Percentiles rank a stretch among this genome's conserved stretches.
Evolutionary conservation across 2,113 vertebrate genomes (phyloP).

Genomic region (Xiphorhynchus elegans): DNA sequence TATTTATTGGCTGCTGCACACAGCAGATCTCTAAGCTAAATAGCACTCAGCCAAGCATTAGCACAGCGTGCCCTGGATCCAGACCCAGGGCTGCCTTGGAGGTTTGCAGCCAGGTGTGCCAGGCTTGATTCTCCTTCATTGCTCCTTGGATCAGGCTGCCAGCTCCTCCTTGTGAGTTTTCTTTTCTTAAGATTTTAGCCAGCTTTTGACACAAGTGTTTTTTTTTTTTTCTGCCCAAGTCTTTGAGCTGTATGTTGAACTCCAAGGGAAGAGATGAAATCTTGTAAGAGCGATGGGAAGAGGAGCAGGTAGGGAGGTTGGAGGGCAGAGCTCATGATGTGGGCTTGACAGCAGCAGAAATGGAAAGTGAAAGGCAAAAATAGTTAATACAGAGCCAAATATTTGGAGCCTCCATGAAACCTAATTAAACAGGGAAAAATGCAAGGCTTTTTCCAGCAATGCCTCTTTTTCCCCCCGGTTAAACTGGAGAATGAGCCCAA

Average conservation of each 20-base stretch:
- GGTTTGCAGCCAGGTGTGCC: not conserved
- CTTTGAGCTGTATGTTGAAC: not conserved
- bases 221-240: not conserved
- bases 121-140: not conserved
- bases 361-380: not conserved
- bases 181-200: not conserved
- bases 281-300: not conserved
- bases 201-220: not conserved
- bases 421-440: not conserved
- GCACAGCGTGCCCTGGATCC: not conserved
- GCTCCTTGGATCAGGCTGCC: not conserved
- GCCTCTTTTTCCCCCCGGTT: not conserved
- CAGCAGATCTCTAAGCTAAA: not conserved
- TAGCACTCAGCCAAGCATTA: not conserved
- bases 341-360: not conserved
- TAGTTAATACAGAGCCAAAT: not conserved
- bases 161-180: not conserved
- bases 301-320: not conserved
- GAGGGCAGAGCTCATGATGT: not conserved
- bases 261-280: not conserved
- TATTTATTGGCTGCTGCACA: not conserved
- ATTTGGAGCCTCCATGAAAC: not conserved
- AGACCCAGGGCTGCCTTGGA: not conserved
- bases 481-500: not conserved
- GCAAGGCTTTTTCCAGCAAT: not conserved